phyloP scores from a whole-genome alignment of 23 tunicate genomes.

The Ciona savignyi region DNA sequence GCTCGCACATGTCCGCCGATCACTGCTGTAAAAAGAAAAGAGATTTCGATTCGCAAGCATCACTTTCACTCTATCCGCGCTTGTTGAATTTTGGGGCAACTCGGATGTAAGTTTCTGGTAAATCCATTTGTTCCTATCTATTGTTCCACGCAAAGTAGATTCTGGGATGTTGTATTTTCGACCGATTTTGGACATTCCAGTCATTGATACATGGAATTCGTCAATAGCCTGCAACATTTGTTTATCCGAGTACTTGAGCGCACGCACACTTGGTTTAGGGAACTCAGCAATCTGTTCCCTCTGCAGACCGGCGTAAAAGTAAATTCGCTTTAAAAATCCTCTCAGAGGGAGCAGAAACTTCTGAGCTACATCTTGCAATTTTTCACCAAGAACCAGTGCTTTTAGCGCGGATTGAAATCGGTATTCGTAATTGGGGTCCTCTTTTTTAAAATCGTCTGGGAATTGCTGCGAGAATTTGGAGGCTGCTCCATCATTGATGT shows the following conservation, averaged over 20 bases:
- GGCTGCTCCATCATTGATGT: not conserved
- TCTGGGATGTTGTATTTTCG: slow-evolving; percentile 15
- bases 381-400: not conserved
- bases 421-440: not conserved
- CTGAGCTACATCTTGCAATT: not conserved
- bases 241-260: not conserved
- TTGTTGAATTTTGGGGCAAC: not conserved
- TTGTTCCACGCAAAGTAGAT: slow-evolving; percentile 27
- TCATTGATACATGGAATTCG: too few relatives aligned
- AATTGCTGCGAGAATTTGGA: not conserved
- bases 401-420: not conserved
- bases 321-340: not conserved
- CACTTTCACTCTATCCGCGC: not conserved
- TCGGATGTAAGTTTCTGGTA: not conserved
- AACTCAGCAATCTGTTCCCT: not conserved
- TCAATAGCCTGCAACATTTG: slow-evolving; percentile 17
- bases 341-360: not conserved
- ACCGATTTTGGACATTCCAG: not conserved
- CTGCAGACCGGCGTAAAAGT: not conserved
- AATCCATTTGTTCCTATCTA: not conserved
- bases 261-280: not conserved
- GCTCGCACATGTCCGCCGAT: not conserved
- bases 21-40: not conserved
- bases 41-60: not conserved
- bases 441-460: not conserved